Conservation (phyloP, 2,888 invertebrate genomes). For the Dryobota labecula region DNA sequence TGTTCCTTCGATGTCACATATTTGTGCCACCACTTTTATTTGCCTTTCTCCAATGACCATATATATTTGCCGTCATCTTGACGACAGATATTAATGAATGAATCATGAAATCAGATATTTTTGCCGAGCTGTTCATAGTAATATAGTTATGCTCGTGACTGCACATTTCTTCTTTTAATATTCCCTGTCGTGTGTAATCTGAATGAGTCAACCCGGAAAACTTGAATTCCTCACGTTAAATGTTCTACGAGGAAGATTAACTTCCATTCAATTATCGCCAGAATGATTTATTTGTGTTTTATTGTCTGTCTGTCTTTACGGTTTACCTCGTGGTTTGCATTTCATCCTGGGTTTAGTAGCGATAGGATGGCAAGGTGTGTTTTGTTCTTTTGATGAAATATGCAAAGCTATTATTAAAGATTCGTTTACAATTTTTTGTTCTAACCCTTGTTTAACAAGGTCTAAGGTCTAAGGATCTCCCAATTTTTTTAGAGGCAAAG, state of each 20-base stretch:
- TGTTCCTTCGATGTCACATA: no score
- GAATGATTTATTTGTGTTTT: conserved; percentile 54
- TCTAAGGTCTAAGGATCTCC: no score
- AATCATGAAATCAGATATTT: no score
- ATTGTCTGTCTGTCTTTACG: conserved; percentile 35
- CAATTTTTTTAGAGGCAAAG: no score
- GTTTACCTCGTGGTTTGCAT: conserved; percentile 32
- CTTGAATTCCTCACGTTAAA: conserved; percentile 4
- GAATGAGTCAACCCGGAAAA: conserved; percentile 30
- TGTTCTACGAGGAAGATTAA: conserved; percentile 14
- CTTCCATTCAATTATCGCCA: conserved; percentile 24
- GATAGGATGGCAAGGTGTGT: background rate
- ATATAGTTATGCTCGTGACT: no score
- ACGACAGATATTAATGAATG: no score
- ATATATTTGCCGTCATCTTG: no score
- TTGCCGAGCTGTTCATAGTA: no score
- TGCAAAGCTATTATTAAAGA: background rate
- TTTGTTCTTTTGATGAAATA: background rate
- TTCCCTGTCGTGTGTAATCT: background rate
- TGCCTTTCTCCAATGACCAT: no score
- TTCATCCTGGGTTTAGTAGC: conserved; percentile 31
- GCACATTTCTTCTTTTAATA: background rate
- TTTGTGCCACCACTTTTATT: no score
- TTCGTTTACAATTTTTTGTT: background rate
- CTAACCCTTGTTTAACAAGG: no score